Evolutionary conservation across 2,888 invertebrate species (phyloP).

Genomic region (Deilephila elpenor): DNA sequence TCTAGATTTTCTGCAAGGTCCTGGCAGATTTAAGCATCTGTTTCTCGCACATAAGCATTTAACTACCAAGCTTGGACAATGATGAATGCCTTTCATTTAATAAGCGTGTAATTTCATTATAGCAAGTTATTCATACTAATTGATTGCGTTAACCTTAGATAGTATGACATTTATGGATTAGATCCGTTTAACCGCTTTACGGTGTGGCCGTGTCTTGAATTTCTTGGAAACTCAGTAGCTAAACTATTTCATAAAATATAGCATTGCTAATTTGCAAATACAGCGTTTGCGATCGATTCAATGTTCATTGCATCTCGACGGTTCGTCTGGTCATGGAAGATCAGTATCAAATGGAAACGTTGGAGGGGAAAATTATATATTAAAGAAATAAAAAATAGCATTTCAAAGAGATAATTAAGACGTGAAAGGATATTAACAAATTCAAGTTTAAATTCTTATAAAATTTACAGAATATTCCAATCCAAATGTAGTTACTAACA

Average conservation of each 20-base stretch:
- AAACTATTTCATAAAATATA: constrained; percentile 11
- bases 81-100: constrained; percentile 15
- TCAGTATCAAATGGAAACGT: too few species aligned
- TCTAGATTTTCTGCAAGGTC: background rate
- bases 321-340: too few species aligned
- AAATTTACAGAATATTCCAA: too few species aligned
- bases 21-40: background rate
- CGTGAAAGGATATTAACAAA: too few species aligned
- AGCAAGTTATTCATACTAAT: constrained; percentile 16
- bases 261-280: background rate
- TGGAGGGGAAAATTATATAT: too few species aligned
- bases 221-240: constrained; percentile 12
- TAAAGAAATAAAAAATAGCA: too few species aligned
- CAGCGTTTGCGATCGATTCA: too few species aligned
- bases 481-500: background rate
- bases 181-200: constrained; percentile 13
- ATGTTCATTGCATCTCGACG: too few species aligned
- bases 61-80: background rate
- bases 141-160: constrained; percentile 19
- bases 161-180: constrained; percentile 24
- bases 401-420: too few species aligned
- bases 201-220: background rate
- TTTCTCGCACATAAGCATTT: background rate
- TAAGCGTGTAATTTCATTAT: constrained; percentile 11
- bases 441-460: too few species aligned